Conservation (phyloP, 2,888 invertebrate genomes). For the Electrophaes corylata region DNA sequence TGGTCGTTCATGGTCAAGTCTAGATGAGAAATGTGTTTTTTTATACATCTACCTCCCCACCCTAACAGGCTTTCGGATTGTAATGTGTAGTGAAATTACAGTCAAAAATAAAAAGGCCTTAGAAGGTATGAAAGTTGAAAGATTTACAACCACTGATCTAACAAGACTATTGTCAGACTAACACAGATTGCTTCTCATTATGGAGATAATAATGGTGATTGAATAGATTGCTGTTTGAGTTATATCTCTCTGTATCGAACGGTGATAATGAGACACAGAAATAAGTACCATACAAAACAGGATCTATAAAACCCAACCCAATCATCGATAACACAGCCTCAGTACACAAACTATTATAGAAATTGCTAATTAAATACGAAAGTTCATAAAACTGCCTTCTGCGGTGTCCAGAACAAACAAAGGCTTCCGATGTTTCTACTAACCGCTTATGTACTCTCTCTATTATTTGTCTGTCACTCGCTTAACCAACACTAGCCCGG, state of each 20-base stretch:
- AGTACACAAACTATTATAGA: slow-evolving; percentile 7
- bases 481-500: too few relatives aligned
- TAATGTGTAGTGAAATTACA: background rate
- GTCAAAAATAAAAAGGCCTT: too few relatives aligned
- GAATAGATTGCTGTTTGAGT: background rate
- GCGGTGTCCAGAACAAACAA: background rate
- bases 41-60: too few relatives aligned
- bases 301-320: slow-evolving; percentile 11
- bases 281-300: slow-evolving; percentile 5
- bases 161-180: background rate
- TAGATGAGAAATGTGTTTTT: background rate
- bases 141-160: slow-evolving; percentile 5
- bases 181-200: slow-evolving; percentile 1
- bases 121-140: background rate
- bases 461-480: too few relatives aligned
- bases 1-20: slow-evolving; percentile 8
- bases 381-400: slow-evolving; percentile 8
- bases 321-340: slow-evolving; percentile 1
- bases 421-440: background rate
- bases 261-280: background rate
- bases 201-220: background rate
- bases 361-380: slow-evolving; percentile 17
- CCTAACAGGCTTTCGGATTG: too few relatives aligned
- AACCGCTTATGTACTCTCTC: too few relatives aligned
- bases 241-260: background rate